Conservation (phyloP, 92 coral and sea anemone species). For the Pocillopora grandis region DNA sequence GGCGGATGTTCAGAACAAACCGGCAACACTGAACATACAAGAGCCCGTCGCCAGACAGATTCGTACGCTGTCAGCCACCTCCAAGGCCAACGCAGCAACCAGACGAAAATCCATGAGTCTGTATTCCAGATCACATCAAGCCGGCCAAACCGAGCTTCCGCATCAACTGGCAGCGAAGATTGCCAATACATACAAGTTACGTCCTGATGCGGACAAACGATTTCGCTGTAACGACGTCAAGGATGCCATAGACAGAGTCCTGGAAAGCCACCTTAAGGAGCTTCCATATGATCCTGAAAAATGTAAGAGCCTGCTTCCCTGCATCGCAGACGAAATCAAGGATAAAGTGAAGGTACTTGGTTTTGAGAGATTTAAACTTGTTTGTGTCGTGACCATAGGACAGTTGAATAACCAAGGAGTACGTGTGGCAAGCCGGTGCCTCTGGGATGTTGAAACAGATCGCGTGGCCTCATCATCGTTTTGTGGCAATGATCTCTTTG, state of each 20-base stretch:
- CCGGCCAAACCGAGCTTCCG: conserved; percentile 27
- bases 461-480: conserved; percentile 82
- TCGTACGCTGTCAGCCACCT: conserved; percentile 48
- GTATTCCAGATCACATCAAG: conserved; percentile 26
- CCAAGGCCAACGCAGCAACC: conserved; percentile 16
- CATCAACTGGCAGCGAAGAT: conserved; percentile 49
- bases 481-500: conserved; percentile 73
- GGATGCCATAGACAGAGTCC: conserved; percentile 64
- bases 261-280: conserved; percentile 67
- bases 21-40: conserved; percentile 19
- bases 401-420: conserved; percentile 79
- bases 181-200: conserved; percentile 80
- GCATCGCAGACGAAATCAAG: conserved; percentile 85
- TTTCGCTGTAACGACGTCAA: conserved; percentile 74
- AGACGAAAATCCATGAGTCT: conserved; percentile 58
- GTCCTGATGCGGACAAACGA: conserved; percentile 65
- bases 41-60: conserved; percentile 49
- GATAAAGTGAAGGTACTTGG: conserved; percentile 80
- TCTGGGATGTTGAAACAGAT: conserved; percentile 84
- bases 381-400: conserved; percentile 88
- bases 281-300: conserved; percentile 67
- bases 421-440: conserved; percentile 88
- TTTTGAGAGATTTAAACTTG: conserved; percentile 86
- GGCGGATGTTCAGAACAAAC: conserved; percentile 20
- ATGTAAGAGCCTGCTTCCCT: conserved; percentile 61